Evolutionary conservation across 2,113 vertebrate genomes (phyloP), one percentile per base, ranked within the genome.

Genomic region (Manacus vitellinus): DNA sequence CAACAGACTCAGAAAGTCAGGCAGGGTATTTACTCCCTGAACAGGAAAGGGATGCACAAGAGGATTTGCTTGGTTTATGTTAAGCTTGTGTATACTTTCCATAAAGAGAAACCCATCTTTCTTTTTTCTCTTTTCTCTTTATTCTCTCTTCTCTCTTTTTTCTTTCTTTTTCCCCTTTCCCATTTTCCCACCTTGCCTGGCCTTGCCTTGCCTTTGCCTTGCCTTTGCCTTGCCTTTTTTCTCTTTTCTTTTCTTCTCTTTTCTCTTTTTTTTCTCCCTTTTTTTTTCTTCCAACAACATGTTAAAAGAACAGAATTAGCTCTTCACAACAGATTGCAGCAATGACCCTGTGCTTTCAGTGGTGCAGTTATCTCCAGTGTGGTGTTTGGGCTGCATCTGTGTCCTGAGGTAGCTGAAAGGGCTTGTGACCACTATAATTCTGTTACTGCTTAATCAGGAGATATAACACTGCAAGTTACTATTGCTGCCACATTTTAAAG

Each of bases 51-150:
- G n/a, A 44, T 41, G 31, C 27, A 35, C 24, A 52, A 59, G 33
- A 75, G 70, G 35, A 66, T 85, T 88, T 93, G 14, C 65, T 78
- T 77, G 25, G 14, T 90, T 92, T 90, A 80, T 68, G 35, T 80
- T 85, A 82, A 56, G 30, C 19, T 82, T 74, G 27, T 21, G 31
- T 39, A 30, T 16, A 12, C 31, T 56, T 94, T 74, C 15, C 37
- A 24, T 49, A 21, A 71, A 46, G n/a, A 82, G 18, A 10, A 66
- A 11, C 8, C 7, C 8, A 21, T 55, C 0, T 9, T 66, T 51
- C 8, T 14, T 23, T 37, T 31, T 51, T 22, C 30, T 20, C 6
- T 51, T 15, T 27, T 51, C 16, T 54, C 17, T 4, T 4, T 3
- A 25, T 2, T 7, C 7, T 1, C 14, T 24, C 10, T 18, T 35